Conservation (phyloP, 2,797 vertebrate species). For the Parotocinclus haroldoi region DNA sequence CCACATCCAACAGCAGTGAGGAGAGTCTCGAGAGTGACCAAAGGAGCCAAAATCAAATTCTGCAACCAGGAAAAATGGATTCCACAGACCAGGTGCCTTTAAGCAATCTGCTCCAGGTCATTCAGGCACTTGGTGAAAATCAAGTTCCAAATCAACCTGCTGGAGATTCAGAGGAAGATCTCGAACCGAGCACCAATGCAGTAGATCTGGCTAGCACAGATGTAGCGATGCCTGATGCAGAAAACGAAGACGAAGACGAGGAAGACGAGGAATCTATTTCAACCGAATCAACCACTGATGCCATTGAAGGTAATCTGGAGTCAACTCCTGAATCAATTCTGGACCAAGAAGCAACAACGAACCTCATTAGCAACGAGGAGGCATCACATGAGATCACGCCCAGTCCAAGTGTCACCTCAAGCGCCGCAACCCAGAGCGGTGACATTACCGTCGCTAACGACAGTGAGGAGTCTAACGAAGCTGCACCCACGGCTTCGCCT, state of each 20-base stretch:
- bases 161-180: too few species aligned
- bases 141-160: too few species aligned
- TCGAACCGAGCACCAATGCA: background rate
- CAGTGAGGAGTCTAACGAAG: slow-evolving; percentile 16
- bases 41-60: background rate
- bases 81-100: background rate
- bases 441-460: slow-evolving; percentile 4
- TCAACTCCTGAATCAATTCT: background rate
- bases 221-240: background rate
- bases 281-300: background rate
- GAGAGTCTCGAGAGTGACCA: slow-evolving; percentile 1
- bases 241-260: background rate
- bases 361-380: background rate
- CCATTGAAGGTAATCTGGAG: background rate
- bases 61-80: background rate
- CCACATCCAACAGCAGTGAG: slow-evolving; percentile 12
- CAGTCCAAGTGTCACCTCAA: background rate
- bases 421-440: background rate
- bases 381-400: slow-evolving; percentile 1
- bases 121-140: too few species aligned
- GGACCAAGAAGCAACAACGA: background rate
- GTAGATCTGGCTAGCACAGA: too few species aligned
- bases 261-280: slow-evolving; percentile 2
- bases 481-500: background rate
- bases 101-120: background rate